Evolutionary conservation across 2,888 invertebrate genomes (phyloP), one percentile per base, ranked within the genome.

Genomic region (Lasioglossum calceatum): DNA sequence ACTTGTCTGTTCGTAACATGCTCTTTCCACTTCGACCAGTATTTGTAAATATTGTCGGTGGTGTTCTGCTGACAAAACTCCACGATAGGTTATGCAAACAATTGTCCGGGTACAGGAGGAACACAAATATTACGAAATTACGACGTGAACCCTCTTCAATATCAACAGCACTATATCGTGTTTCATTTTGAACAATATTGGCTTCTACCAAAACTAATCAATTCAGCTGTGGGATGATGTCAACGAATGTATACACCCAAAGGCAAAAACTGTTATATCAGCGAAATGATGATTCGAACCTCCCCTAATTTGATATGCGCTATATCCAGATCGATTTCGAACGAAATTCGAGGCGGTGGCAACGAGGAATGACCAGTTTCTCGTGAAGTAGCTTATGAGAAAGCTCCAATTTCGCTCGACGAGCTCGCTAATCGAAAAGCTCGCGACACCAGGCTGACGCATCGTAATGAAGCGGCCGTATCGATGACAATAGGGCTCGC

Each of bases 401-500:
- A 42, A 36, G 70, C 70, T 70, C 39, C 19, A 70, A 39, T 70
- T 70, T 71, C 70, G 39, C 58, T 58, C 58, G n/a, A 58, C 58
- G n/a, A 58, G 58, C 8, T n/a, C 42, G n/a, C n/a, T 42, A 71
- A 71, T 71, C 36, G 54, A 19, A 54, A 54, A 58, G 50, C 70
- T 77, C 58, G 50, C 39, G 76, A 47, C 54, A 50, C 39, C 39
- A 27, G 32, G 39, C 36, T 47, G 80, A 50, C 39, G 54, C 36
- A 50, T 80, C 75, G 44, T 75, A 80, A 80, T 27, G 79, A 61
- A 67, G 76, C 44, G 50, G 32, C 76, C 39, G 85, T 67, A 73
- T 70, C 75, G 78, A 79, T 79, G 82, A 81, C 86, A 77, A 86
- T 79, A 70, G 44, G 64, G 10, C 14, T n/a, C 36, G 42, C 10